Base-by-base conservation (phyloP, 1,140 invertebrate species). In the Carposina sasakii region DNA sequence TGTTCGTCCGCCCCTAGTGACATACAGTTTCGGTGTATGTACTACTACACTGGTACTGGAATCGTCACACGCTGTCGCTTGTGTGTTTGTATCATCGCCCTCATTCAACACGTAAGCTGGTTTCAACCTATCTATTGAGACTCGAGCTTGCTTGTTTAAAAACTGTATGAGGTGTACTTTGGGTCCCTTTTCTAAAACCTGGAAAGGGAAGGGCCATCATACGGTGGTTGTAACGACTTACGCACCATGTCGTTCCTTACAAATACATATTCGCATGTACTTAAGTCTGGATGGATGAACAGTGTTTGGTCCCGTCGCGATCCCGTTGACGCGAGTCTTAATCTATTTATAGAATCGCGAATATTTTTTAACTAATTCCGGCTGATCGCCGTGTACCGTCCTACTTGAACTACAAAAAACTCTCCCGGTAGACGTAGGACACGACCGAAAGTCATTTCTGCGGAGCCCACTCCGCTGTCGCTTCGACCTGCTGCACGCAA, bases 81-180 rank as follows among this genome's bases (percentile, higher is more conserved):
- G 5, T 33, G 30, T n/a, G n/a, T 8, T 3, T 8, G 15, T 15
- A n/a, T n/a, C 15, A 33, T 10, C 3, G 15, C 12, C 30, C 28
- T 43, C 41, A 13, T 19, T 43, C 16, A 46, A 15, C 20, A 36
- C 22, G 23, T 47, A 47, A 2, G 44, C 44, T 1, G 44, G 44
- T 34, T 47, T 47, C 26, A 47, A 37, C 12, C 44, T 22, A 19
- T 47, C 44, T 12, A 47, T 47, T 13, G 44, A 47, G 17, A 47
- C 17, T 0, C 4, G 10, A 16, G 8, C 12, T 36, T 19, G 3
- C 22, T 13, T 36, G 20, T 37, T n/a, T 0, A 17, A 16, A 12
- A 46, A n/a, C 21, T 47, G 33, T 24, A 47, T n/a, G n/a, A 13
- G 10, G 20, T 37, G 9, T 24, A 36, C 8, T n/a, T 17, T 34